Evolutionary conservation across 2,797 vertebrate species (phyloP).

Genomic region (Triplophysa yarkandensis): DNA sequence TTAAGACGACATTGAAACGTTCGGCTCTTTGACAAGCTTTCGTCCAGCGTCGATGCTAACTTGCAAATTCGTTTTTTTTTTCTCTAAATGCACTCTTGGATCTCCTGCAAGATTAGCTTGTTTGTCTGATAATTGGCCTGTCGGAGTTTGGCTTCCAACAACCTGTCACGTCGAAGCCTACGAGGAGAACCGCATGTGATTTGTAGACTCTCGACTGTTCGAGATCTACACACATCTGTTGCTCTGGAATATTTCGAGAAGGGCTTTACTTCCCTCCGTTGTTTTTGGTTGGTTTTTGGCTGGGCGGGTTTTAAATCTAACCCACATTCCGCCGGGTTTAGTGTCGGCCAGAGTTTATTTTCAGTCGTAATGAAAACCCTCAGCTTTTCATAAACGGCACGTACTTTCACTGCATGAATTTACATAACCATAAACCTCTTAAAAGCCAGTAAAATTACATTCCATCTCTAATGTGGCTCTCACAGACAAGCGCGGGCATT

Average conservation of each 20-base stretch:
- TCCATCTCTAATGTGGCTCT: background rate
- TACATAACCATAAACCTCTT: background rate
- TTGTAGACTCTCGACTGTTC: background rate
- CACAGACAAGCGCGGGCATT: background rate
- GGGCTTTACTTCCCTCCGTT: background rate
- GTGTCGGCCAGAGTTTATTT: slow-evolving; percentile 25
- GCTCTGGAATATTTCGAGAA: slow-evolving; percentile 13
- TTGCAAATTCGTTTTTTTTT: slow-evolving; percentile 11
- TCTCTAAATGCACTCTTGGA: slow-evolving; percentile 37
- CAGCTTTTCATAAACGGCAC: background rate
- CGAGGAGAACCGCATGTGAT: slow-evolving; percentile 1
- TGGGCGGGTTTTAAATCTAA: background rate
- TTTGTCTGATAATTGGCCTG: slow-evolving; percentile 49
- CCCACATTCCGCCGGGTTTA: slow-evolving; percentile 7
- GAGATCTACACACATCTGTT: slow-evolving; percentile 8
- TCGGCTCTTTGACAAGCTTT: slow-evolving; percentile 60
- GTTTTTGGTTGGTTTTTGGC: slow-evolving; percentile 4
- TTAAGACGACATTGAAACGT: slow-evolving; percentile 61
- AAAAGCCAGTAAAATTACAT: slow-evolving; percentile 25
- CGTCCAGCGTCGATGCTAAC: slow-evolving; percentile 52
- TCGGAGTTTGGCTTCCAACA: background rate
- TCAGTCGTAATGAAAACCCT: slow-evolving; percentile 9
- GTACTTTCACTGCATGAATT: slow-evolving; percentile 1
- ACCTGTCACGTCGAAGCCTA: slow-evolving; percentile 18
- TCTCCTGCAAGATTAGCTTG: slow-evolving; percentile 39